Conservation (phyloP, 2,888 invertebrate species). For the Drosophila pegasa region DNA sequence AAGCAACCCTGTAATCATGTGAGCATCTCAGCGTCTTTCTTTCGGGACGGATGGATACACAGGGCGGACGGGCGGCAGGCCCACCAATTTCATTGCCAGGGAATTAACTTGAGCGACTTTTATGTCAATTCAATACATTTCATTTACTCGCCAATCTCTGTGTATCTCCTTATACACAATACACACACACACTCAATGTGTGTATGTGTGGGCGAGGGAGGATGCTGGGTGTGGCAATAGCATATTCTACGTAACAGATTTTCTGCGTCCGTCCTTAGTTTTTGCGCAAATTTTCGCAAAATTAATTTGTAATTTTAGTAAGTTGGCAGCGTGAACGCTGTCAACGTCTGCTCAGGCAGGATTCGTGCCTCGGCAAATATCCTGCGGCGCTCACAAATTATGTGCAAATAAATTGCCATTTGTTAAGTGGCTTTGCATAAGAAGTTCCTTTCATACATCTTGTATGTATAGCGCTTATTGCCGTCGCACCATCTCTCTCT, state of each 20-base stretch:
- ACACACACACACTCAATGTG: neutral
- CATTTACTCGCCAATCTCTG: slow-evolving; percentile 64
- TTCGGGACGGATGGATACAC: neutral
- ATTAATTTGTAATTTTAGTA: slow-evolving; percentile 81
- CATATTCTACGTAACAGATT: slow-evolving; percentile 39
- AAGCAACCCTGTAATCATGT: slow-evolving; percentile 64
- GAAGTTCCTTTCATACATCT: slow-evolving; percentile 58
- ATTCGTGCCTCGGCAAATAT: slow-evolving; percentile 58
- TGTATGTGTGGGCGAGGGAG: neutral
- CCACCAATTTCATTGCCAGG: slow-evolving; percentile 75
- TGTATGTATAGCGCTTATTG: slow-evolving; percentile 11
- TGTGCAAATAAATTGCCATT: slow-evolving; percentile 81
- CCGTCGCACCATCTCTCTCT: slow-evolving; percentile 4
- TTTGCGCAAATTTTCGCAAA: slow-evolving; percentile 75
- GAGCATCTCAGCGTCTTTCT: slow-evolving; percentile 34
- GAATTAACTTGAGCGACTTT: slow-evolving; percentile 80
- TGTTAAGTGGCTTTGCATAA: slow-evolving; percentile 81
- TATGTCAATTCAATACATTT: slow-evolving; percentile 81
- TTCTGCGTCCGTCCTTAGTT: slow-evolving; percentile 58
- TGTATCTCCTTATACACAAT: neutral
- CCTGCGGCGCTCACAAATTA: slow-evolving; percentile 77
- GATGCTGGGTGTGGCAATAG: neutral
- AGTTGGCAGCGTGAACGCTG: slow-evolving; percentile 24
- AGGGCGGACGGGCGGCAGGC: slow-evolving; percentile 19
- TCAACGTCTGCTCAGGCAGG: slow-evolving; percentile 30